Conservation (phyloP, 2,888 invertebrate genomes). For the Periphyllus acericola region DNA sequence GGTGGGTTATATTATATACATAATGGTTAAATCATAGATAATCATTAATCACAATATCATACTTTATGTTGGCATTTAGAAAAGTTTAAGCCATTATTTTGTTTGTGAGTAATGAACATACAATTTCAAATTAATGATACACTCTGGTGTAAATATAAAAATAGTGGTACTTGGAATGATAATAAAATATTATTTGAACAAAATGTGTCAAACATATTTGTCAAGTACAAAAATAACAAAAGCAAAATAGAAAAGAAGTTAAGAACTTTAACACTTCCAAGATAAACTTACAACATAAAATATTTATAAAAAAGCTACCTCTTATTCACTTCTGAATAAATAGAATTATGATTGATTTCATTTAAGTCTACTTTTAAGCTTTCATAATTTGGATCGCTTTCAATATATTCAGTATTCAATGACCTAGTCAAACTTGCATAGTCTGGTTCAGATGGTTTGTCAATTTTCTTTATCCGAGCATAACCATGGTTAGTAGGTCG, state of each 20-base stretch:
- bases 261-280: conserved; percentile 18
- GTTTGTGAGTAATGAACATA: background rate
- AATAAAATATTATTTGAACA: conserved; percentile 37
- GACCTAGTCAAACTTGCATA: conserved; percentile 65
- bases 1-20: conserved; percentile 32
- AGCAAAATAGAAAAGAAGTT: conserved; percentile 13
- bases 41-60: conserved; percentile 6
- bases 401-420: conserved; percentile 36
- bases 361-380: conserved; percentile 55
- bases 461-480: conserved; percentile 70
- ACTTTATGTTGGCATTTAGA: background rate
- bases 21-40: background rate
- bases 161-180: conserved; percentile 41
- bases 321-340: conserved; percentile 58
- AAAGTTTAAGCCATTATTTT: conserved; percentile 6
- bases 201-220: conserved; percentile 44
- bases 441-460: conserved; percentile 64
- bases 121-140: conserved; percentile 12
- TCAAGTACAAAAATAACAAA: conserved; percentile 57
- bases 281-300: conserved; percentile 17
- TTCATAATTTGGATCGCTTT: conserved; percentile 59
- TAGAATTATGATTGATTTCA: conserved; percentile 61
- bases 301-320: conserved; percentile 40
- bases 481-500: conserved; percentile 68
- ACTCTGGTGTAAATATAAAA: conserved; percentile 23